A percentile compares a stretch with the other conserved stretches of the same genome.
Evolutionary conservation across 2,888 invertebrate species (phyloP).

Genomic region (Amiota communis): DNA sequence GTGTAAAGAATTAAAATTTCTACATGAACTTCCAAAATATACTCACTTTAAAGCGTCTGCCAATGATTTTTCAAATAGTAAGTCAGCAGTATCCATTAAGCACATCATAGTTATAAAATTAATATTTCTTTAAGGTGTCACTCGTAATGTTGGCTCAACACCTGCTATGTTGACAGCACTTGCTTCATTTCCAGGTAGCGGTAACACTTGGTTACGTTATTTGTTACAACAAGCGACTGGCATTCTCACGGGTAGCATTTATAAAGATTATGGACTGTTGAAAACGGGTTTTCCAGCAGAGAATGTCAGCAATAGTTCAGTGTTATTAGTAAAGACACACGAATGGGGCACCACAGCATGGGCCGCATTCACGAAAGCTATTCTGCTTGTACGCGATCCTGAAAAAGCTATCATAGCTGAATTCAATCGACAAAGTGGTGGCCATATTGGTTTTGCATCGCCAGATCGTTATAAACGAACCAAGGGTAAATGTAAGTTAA

Average conservation of each 20-base stretch:
- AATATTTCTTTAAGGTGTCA: too few relatives aligned
- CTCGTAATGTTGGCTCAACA: too few relatives aligned
- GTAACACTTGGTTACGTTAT: slow-evolving; percentile 88
- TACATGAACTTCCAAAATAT: slow-evolving; percentile 64
- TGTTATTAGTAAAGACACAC: slow-evolving; percentile 86
- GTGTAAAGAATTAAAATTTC: slow-evolving; percentile 71
- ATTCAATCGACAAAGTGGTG: slow-evolving; percentile 86
- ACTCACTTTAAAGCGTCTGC: slow-evolving; percentile 54
- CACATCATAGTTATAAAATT: neutral
- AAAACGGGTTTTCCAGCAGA: slow-evolving; percentile 88
- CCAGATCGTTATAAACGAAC: slow-evolving; percentile 78
- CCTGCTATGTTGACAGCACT: slow-evolving; percentile 75
- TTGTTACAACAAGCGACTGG: slow-evolving; percentile 86
- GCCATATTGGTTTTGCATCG: slow-evolving; percentile 86
- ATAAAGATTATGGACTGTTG: slow-evolving; percentile 85
- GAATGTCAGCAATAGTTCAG: slow-evolving; percentile 83
- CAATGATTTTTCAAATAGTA: slow-evolving; percentile 55
- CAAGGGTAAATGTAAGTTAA: slow-evolving; percentile 77
- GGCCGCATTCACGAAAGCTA: slow-evolving; percentile 78
- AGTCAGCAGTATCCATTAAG: slow-evolving; percentile 27
- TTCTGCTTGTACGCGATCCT: slow-evolving; percentile 82
- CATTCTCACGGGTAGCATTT: slow-evolving; percentile 84
- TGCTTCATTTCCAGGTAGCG: slow-evolving; percentile 88
- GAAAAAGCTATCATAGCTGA: slow-evolving; percentile 81
- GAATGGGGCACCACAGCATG: slow-evolving; percentile 79